Percentiles rank a stretch among this genome's conserved stretches.
Evolutionary conservation across 2,888 invertebrate genomes (phyloP).

Genomic region (Pandemis corylana): DNA sequence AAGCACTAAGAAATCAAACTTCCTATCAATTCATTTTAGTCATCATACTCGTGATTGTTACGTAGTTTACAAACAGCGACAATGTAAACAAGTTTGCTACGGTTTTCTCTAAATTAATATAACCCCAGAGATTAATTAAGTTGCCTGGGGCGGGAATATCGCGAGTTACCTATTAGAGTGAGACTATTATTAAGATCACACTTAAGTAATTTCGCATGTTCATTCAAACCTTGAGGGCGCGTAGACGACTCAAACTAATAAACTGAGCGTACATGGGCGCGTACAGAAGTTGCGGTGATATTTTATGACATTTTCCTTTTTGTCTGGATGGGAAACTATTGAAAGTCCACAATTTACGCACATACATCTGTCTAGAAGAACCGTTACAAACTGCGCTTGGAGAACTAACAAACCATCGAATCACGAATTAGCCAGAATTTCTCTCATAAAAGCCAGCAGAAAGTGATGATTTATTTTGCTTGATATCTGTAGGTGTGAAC

Average conservation of each 20-base stretch:
- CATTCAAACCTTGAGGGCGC: background rate
- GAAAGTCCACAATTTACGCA: background rate
- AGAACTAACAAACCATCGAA: background rate
- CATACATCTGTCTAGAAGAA: background rate
- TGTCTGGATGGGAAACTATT: background rate
- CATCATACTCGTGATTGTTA: background rate
- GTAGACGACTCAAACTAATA: background rate
- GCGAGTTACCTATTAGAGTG: background rate
- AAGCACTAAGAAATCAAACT: background rate
- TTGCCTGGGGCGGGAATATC: background rate
- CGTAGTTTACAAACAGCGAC: background rate
- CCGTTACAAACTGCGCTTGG: background rate
- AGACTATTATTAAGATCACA: conserved; percentile 9
- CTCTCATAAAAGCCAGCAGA: background rate
- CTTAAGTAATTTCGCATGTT: conserved; percentile 11
- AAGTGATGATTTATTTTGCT: background rate
- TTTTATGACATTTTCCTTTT: background rate
- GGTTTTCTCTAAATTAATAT: conserved; percentile 4
- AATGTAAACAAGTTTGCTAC: conserved; percentile 1
- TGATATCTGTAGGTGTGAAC: too few species aligned
- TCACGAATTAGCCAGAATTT: background rate
- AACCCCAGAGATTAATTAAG: conserved; percentile 5
- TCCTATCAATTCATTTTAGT: background rate
- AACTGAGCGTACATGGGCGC: background rate
- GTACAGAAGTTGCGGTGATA: background rate